These are phyloP conservation scores for Hippocampus zosterae DNA, from an alignment of 2,113 vertebrate genomes.

Conservation along the genomic window DNA sequence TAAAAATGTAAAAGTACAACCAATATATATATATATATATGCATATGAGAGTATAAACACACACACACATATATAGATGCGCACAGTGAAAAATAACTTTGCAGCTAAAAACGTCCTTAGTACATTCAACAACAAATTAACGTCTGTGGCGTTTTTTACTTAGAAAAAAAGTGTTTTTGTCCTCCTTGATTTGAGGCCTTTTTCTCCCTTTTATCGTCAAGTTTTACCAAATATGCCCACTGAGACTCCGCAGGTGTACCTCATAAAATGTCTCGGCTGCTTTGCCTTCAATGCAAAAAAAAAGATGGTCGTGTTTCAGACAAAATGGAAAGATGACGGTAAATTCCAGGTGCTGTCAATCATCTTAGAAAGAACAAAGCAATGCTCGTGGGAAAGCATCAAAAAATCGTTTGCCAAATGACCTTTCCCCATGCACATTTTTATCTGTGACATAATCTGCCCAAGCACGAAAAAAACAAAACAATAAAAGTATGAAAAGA, in stretches of 20 bases:
- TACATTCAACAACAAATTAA: too few species aligned
- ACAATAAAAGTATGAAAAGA: not conserved
- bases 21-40: too few species aligned
- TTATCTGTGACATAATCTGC: not conserved
- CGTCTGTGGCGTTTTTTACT: too few species aligned
- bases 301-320: not conserved
- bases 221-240: not conserved
- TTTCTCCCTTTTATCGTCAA: too few species aligned
- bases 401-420: not conserved
- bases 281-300: not conserved
- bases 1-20: too few species aligned
- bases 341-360: not conserved
- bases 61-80: too few species aligned
- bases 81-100: too few species aligned
- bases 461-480: not conserved
- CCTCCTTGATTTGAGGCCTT: too few species aligned
- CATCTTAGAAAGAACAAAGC: not conserved
- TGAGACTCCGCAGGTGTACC: not conserved
- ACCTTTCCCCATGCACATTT: not conserved
- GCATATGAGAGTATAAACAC: too few species aligned
- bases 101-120: too few species aligned
- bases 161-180: too few species aligned
- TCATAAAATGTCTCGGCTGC: not conserved
- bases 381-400: not conserved
- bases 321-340: not conserved